Conservation (phyloP, 2,888 invertebrate species). For the Tiphia femorata region DNA sequence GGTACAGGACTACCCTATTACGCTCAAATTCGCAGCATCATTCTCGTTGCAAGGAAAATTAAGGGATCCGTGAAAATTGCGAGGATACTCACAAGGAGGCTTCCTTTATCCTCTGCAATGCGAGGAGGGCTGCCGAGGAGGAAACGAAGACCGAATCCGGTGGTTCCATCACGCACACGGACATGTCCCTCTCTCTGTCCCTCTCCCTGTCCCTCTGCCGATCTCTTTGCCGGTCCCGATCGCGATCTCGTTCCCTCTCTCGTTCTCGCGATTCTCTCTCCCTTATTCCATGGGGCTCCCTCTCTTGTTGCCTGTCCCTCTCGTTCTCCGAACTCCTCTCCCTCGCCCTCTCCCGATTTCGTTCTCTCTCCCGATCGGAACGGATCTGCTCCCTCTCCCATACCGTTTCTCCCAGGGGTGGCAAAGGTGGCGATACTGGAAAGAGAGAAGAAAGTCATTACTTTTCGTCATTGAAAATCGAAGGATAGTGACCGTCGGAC, state of each 20-base stretch:
- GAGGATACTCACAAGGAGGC: slow-evolving; percentile 71
- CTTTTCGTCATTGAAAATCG: no score
- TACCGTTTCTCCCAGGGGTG: slow-evolving; percentile 56
- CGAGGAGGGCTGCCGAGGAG: slow-evolving; percentile 70
- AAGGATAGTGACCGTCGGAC: no score
- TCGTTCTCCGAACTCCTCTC: slow-evolving; percentile 46
- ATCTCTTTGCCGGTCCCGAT: slow-evolving; percentile 43
- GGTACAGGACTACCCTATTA: no score
- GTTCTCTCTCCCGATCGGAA: slow-evolving; percentile 56
- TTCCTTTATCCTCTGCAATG: slow-evolving; percentile 72
- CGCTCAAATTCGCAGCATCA: no score
- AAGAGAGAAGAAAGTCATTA: no score
- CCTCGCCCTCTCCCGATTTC: slow-evolving; percentile 49
- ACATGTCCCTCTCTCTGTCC: slow-evolving; percentile 55
- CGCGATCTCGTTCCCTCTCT: slow-evolving; percentile 52
- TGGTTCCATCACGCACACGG: slow-evolving; percentile 65
- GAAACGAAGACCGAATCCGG: slow-evolving; percentile 65
- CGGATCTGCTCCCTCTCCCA: slow-evolving; percentile 54
- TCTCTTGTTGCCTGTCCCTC: slow-evolving; percentile 44
- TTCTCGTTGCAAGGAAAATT: slow-evolving; percentile 18
- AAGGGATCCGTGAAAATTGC: slow-evolving; percentile 12
- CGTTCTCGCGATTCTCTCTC: slow-evolving; percentile 48
- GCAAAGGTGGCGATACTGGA: slow-evolving; percentile 60
- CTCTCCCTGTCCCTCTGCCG: slow-evolving; percentile 50
- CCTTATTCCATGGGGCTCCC: slow-evolving; percentile 46